A percentile compares a stretch with the other conserved stretches of the same genome.
Conservation (phyloP, 2,888 invertebrate species). For the Tenthredo livida region DNA sequence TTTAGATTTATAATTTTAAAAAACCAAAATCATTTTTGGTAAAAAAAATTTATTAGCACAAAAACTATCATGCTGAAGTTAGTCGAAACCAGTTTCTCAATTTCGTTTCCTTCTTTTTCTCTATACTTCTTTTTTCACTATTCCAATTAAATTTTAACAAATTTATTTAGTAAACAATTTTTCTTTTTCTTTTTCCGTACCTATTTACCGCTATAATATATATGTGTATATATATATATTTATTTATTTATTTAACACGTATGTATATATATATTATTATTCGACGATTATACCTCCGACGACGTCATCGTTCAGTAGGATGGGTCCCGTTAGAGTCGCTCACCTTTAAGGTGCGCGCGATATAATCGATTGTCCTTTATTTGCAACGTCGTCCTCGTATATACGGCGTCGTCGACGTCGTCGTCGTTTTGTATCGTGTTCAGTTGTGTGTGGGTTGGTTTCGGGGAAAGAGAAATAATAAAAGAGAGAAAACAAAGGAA, state of each 20-base stretch:
- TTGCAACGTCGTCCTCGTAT: conserved; percentile 9
- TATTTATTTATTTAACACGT: not conserved
- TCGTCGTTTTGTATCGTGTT: not conserved
- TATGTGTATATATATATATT: not conserved
- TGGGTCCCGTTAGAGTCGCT: conserved; percentile 42
- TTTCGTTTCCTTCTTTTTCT: too few species aligned
- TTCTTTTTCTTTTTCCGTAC: too few species aligned
- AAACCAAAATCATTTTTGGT: too few species aligned
- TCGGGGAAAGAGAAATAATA: not conserved
- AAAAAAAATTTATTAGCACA: too few species aligned
- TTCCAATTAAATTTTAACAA: too few species aligned
- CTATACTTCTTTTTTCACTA: too few species aligned
- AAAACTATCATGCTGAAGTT: too few species aligned
- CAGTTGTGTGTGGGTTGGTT: not conserved
- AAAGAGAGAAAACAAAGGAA: not conserved
- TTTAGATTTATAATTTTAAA: too few species aligned
- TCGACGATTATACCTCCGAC: not conserved
- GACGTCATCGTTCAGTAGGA: conserved; percentile 24
- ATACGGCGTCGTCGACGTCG: not conserved
- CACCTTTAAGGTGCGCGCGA: conserved; percentile 44
- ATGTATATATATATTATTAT: not conserved
- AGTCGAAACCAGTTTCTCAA: too few species aligned
- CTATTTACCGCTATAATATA: too few species aligned
- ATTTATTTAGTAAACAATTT: too few species aligned
- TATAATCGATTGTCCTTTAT: conserved; percentile 44